Conservation (phyloP, 2,888 invertebrate species). For the Patella pellucida region DNA sequence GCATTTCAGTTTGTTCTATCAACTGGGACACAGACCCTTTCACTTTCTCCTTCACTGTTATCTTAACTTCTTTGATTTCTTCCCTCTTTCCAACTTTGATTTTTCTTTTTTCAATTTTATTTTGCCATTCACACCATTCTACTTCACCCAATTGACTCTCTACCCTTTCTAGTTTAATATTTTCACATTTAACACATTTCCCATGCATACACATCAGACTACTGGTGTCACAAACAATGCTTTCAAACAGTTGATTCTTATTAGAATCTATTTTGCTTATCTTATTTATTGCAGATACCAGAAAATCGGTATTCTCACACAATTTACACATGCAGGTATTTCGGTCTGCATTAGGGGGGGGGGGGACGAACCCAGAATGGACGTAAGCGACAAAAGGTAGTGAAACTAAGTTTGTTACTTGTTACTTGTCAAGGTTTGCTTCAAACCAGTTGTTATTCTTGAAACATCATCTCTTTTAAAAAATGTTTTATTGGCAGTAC, state of each 20-base stretch:
- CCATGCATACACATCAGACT: slow-evolving; percentile 30
- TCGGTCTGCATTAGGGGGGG: slow-evolving; percentile 26
- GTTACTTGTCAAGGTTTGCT: slow-evolving; percentile 22
- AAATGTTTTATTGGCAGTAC: slow-evolving; percentile 20
- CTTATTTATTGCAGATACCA: slow-evolving; percentile 22
- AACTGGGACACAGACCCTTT: slow-evolving; percentile 1
- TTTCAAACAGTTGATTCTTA: slow-evolving; percentile 13
- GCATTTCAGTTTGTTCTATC: not conserved
- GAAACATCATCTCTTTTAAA: slow-evolving; percentile 33
- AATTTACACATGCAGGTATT: slow-evolving; percentile 37
- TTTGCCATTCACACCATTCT: slow-evolving; percentile 28
- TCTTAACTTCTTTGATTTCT: slow-evolving; percentile 12
- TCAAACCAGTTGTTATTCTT: slow-evolving; percentile 28
- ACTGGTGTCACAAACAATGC: slow-evolving; percentile 24
- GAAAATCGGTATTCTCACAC: slow-evolving; percentile 31
- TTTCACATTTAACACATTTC: slow-evolving; percentile 22
- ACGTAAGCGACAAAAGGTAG: slow-evolving; percentile 28
- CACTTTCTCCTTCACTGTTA: slow-evolving; percentile 11
- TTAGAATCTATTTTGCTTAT: slow-evolving; percentile 19
- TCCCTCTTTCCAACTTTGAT: slow-evolving; percentile 20
- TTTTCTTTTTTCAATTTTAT: slow-evolving; percentile 14
- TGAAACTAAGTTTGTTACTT: slow-evolving; percentile 19
- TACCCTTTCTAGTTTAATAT: slow-evolving; percentile 10
- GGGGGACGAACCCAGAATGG: slow-evolving; percentile 32
- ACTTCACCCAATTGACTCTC: slow-evolving; percentile 12